phyloP scores from a whole-genome alignment of 2,797 vertebrate genomes.

The Sebastes minor region DNA sequence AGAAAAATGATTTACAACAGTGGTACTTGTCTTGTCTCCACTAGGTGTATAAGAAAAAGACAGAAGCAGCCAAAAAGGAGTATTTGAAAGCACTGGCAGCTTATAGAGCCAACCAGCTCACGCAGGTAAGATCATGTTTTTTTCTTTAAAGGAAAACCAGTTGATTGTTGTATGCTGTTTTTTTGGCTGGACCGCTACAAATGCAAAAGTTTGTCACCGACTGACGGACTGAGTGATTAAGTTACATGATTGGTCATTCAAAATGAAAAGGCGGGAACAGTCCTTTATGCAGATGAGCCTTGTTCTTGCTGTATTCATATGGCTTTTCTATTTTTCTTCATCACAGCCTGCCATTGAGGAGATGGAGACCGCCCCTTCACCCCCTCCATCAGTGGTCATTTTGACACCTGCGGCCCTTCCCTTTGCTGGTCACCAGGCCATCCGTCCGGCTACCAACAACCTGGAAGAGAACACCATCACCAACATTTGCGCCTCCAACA shows the following conservation, averaged over 20 bases:
- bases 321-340: background rate
- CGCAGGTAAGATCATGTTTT: slow-evolving; percentile 70
- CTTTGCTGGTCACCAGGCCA: slow-evolving; percentile 29
- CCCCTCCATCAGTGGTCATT: slow-evolving; percentile 61
- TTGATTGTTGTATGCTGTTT: background rate
- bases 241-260: no score
- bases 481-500: slow-evolving; percentile 78
- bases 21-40: background rate
- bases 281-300: no score
- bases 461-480: slow-evolving; percentile 79
- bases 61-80: slow-evolving; percentile 91
- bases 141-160: background rate
- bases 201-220: no score
- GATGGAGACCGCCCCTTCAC: slow-evolving; percentile 80
- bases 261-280: no score
- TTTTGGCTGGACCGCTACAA: background rate
- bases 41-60: slow-evolving; percentile 94
- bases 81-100: slow-evolving; percentile 91
- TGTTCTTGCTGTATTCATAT: background rate
- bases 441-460: slow-evolving; percentile 54
- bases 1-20: background rate
- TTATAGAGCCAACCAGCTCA: slow-evolving; percentile 89
- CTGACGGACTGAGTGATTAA: no score
- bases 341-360: slow-evolving; percentile 83
- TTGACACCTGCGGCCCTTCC: slow-evolving; percentile 30